Evolutionary conservation across 1,140 invertebrate genomes (phyloP), one percentile per base, ranked within the genome.

Genomic region (Nebria ingens): DNA sequence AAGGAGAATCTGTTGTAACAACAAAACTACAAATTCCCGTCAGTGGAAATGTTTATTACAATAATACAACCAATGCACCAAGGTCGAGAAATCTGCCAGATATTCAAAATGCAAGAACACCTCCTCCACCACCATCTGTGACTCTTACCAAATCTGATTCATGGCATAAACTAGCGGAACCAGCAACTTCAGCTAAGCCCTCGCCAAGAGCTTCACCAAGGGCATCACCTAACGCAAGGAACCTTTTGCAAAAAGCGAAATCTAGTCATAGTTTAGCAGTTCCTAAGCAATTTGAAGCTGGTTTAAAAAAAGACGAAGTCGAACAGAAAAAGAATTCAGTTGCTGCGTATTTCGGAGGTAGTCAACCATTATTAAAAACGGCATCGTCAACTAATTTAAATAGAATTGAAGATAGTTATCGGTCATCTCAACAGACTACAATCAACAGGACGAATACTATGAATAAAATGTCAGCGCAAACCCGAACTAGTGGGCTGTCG

Each of bases 71-170:
- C 66, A 55, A 4, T 62, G 60, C 53, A 65, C 59, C 51, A 42
- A 21, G n/a, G 42, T 17, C 19, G 42, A 56, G 38, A 22, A 17
- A 50, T 53, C 60, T 55, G 12, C 52, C 50, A 21, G 50, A 65
- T 21, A 62, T 61, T 12, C 52, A 22, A 57, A 11, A 63, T 64
- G 19, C 59, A 65, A 54, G 57, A 58, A 1, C 60, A 64, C 15
- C 19, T 19, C 17, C 52, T 53, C 42, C 54, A 42, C 40, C 56
- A 29, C 25, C 49, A 13, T n/a, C n/a, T n/a, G n/a, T n/a, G n/a
- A n/a, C n/a, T n/a, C 65, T 89, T n/a, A 83, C 81, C 25, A 86
- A 87, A 66, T 87, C 85, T 1, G 86, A 87, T 67, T 89, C 87
- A 0, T 89, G 87, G 86, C 83, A 88, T 63, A 84, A 88, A 59